A percentile compares a stretch with the other conserved stretches of the same genome.
Conservation (phyloP, 2,113 vertebrate genomes). For the Gallinago paraguaiae region DNA sequence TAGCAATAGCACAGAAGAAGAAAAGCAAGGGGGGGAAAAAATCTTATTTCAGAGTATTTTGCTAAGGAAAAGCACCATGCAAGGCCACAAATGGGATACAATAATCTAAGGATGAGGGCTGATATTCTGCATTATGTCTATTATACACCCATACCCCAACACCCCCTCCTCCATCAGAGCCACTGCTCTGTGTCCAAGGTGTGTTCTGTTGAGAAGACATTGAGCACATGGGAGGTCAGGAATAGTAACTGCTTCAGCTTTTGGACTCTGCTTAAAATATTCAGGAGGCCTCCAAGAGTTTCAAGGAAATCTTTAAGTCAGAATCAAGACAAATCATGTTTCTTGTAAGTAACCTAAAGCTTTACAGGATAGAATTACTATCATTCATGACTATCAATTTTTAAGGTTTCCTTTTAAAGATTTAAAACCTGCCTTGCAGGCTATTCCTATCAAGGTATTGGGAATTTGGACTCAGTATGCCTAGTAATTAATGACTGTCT, state of each 20-base stretch:
- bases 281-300: not conserved
- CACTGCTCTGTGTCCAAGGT: not conserved
- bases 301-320: slow-evolving; percentile 5
- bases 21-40: not conserved
- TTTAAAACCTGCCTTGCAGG: not conserved
- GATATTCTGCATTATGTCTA: not conserved
- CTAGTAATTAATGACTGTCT: not conserved
- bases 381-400: not conserved
- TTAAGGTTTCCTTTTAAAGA: not conserved
- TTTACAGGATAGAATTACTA: slow-evolving; percentile 6
- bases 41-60: not conserved
- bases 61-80: not conserved
- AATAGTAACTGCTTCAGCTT: not conserved
- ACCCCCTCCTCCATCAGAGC: not conserved
- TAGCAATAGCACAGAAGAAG: not conserved
- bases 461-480: not conserved
- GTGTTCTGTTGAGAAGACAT: not conserved
- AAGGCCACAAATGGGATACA: not conserved
- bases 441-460: not conserved
- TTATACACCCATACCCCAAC: not conserved
- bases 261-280: not conserved
- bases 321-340: slow-evolving; percentile 17
- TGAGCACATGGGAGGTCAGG: not conserved
- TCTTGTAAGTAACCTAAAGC: slow-evolving; percentile 23
- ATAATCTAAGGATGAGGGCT: not conserved